Evolutionary conservation across 2,888 invertebrate species (phyloP).

Genomic region (Xestia sexstrigata): DNA sequence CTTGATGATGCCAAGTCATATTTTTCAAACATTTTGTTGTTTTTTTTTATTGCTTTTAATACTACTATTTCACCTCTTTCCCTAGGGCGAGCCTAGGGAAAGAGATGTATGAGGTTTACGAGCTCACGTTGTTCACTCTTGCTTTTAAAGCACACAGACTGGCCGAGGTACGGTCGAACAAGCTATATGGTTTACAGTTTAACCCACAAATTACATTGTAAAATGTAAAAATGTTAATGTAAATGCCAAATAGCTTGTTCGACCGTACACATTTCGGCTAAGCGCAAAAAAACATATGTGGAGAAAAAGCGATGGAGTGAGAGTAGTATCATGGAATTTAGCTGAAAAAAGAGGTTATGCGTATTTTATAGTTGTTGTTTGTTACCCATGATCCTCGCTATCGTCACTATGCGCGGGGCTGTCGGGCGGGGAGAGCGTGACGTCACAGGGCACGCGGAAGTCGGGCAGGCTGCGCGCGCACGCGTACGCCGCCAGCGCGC

Average conservation of each 20-base stretch:
- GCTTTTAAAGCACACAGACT: not conserved
- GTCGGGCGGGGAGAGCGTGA: slow-evolving; percentile 66
- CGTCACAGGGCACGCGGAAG: slow-evolving; percentile 86
- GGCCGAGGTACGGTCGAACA: too few species aligned
- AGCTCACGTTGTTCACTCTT: not conserved
- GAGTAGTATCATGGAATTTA: not conserved
- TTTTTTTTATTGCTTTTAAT: not conserved
- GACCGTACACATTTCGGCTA: not conserved
- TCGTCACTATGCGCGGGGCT: slow-evolving; percentile 71
- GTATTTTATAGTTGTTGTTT: not conserved
- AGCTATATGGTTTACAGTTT: too few species aligned
- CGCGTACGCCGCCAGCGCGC: slow-evolving; percentile 93
- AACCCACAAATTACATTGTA: too few species aligned
- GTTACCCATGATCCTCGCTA: slow-evolving; percentile 67
- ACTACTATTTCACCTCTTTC: too few species aligned
- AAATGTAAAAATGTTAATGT: too few species aligned
- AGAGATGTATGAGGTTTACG: not conserved
- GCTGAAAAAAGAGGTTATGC: not conserved
- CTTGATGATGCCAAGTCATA: not conserved
- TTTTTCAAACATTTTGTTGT: not conserved
- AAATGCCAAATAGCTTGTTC: too few species aligned
- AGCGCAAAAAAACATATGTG: not conserved
- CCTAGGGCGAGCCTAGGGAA: too few species aligned
- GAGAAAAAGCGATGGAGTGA: not conserved
- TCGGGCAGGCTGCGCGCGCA: slow-evolving; percentile 94